A percentile compares a stretch with the other conserved stretches of the same genome.
Evolutionary conservation across 2,113 vertebrate species (phyloP).

Genomic region (Dromaius novaehollandiae): DNA sequence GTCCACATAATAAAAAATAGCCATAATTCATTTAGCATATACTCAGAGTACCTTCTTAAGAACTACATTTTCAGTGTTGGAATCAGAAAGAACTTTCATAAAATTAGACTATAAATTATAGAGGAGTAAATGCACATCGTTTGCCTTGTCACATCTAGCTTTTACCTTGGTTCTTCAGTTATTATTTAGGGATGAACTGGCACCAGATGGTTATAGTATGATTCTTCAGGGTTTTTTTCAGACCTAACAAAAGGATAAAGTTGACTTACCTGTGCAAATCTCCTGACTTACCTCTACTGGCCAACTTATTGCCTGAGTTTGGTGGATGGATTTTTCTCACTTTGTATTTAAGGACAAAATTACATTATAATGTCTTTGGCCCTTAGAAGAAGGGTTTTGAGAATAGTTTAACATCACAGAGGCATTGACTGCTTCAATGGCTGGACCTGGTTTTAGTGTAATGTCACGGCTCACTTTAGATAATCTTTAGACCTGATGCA

Average conservation of each 20-base stretch:
- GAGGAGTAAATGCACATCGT: background rate
- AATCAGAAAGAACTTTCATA: background rate
- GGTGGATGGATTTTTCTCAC: background rate
- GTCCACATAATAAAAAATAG: background rate
- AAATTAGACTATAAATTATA: background rate
- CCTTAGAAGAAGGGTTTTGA: background rate
- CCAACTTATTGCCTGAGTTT: background rate
- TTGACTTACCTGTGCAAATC: fast-evolving
- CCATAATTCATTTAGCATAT: background rate
- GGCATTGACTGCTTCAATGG: background rate
- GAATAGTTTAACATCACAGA: background rate
- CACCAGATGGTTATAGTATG: background rate
- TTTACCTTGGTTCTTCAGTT: background rate
- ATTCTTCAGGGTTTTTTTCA: background rate
- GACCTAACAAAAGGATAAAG: background rate
- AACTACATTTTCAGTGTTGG: background rate
- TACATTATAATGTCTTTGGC: background rate
- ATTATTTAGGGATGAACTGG: background rate
- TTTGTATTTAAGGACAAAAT: background rate
- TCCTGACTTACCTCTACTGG: background rate
- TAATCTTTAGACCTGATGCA: background rate
- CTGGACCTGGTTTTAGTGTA: background rate
- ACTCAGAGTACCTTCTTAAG: background rate
- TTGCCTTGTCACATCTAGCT: background rate
- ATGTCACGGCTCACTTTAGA: background rate